phyloP scores from a whole-genome alignment of 2,797 vertebrate species.

The Karalla daura region DNA sequence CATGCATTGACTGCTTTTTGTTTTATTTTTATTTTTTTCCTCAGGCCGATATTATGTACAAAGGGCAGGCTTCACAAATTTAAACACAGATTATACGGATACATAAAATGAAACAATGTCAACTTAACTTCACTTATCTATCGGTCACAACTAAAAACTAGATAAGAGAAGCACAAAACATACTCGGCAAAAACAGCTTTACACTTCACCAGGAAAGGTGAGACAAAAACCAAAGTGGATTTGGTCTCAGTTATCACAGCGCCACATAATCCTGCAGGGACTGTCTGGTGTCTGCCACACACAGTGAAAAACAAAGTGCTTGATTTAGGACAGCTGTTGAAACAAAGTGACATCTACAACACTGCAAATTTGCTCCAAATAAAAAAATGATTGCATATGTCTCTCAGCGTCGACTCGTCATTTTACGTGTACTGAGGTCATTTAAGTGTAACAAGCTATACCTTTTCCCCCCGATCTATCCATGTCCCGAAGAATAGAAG shows the following conservation, averaged over 20 bases:
- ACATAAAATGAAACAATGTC: background rate
- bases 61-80: slow-evolving; percentile 5
- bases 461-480: slow-evolving; percentile 14
- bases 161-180: background rate
- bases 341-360: slow-evolving; percentile 32
- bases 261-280: slow-evolving; percentile 8
- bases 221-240: slow-evolving; percentile 46
- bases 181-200: slow-evolving; percentile 8
- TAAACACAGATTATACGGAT: slow-evolving; percentile 11
- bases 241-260: slow-evolving; percentile 38
- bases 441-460: slow-evolving; percentile 39
- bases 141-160: slow-evolving; percentile 2
- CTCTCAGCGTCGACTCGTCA: slow-evolving; percentile 49
- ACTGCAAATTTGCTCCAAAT: slow-evolving; percentile 30
- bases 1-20: background rate
- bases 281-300: slow-evolving; percentile 17
- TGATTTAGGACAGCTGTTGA: slow-evolving; percentile 40
- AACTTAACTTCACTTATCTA: background rate
- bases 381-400: slow-evolving; percentile 69
- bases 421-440: slow-evolving; percentile 45
- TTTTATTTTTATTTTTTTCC: background rate
- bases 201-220: slow-evolving; percentile 31
- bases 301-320: slow-evolving; percentile 62
- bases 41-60: background rate
- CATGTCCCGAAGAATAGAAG: slow-evolving; percentile 28